These are phyloP conservation scores for Zapornia atra DNA, from an alignment of 2,113 vertebrate genomes.

Conservation along the genomic window DNA sequence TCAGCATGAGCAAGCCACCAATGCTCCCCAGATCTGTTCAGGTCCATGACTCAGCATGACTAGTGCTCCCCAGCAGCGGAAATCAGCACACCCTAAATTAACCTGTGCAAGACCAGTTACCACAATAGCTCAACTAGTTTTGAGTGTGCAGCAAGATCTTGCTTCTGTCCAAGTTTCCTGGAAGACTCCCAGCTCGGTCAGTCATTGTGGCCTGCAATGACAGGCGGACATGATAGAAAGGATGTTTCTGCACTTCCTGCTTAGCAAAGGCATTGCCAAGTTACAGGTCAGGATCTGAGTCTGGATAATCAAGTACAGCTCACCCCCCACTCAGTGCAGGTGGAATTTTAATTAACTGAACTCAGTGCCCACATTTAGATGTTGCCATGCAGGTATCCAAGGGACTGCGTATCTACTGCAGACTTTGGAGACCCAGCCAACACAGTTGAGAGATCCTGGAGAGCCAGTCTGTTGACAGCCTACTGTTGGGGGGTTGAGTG, in stretches of 20 bases:
- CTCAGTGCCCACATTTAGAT: background rate
- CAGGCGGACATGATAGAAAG: background rate
- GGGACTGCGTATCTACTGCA: background rate
- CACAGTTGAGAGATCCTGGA: background rate
- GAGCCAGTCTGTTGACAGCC: background rate
- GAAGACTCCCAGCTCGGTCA: background rate
- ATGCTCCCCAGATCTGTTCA: background rate
- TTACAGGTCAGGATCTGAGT: background rate
- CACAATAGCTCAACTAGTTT: background rate
- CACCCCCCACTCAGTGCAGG: background rate
- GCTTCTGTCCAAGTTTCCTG: background rate
- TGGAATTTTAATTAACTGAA: background rate
- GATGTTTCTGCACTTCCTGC: background rate
- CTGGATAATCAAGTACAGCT: background rate
- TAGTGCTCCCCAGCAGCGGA: background rate
- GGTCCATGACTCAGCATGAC: background rate
- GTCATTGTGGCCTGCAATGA: background rate
- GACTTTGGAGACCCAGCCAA: background rate
- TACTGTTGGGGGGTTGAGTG: background rate
- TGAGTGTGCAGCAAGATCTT: background rate
- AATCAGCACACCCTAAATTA: background rate
- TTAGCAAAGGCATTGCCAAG: background rate
- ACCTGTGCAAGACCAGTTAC: rapidly evolving
- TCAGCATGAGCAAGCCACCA: background rate
- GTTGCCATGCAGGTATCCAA: background rate